Conservation (phyloP, 2,888 invertebrate species). For the Eristalinus aeneus region DNA sequence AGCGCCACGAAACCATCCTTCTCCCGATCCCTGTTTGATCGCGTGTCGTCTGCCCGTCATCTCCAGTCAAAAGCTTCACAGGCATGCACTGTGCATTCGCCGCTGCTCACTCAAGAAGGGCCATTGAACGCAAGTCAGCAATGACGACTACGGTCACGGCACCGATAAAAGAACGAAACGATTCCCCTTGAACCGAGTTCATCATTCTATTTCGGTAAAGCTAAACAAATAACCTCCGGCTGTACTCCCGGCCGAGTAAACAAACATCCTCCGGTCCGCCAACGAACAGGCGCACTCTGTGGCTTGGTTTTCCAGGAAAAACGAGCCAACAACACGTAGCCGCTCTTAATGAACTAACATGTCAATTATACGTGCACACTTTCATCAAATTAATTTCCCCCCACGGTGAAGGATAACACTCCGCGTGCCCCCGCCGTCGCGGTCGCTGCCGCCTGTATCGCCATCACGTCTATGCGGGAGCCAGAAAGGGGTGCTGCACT, state of each 20-base stretch:
- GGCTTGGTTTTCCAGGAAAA: constrained; percentile 11
- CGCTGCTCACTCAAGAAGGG: background rate
- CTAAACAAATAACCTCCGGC: constrained; percentile 15
- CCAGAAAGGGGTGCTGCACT: constrained; percentile 27
- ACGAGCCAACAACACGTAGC: background rate
- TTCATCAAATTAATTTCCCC: constrained; percentile 38
- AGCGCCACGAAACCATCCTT: background rate
- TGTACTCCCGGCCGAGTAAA: constrained; percentile 28
- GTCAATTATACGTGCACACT: constrained; percentile 51
- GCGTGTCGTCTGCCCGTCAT: background rate
- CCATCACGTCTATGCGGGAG: too few species aligned
- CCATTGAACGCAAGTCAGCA: background rate
- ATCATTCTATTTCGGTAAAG: constrained; percentile 32
- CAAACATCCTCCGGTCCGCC: constrained; percentile 3
- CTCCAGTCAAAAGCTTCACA: background rate
- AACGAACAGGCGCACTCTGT: background rate
- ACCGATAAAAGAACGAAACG: background rate
- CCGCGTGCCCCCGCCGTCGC: background rate
- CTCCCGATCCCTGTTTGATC: background rate
- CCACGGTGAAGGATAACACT: background rate
- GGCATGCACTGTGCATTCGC: background rate
- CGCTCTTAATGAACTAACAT: constrained; percentile 48
- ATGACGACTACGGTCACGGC: background rate
- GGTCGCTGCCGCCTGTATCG: background rate
- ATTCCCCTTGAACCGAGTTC: background rate